Evolutionary conservation across 2,888 invertebrate genomes (phyloP).

Genomic region (Lapara coniferarum): DNA sequence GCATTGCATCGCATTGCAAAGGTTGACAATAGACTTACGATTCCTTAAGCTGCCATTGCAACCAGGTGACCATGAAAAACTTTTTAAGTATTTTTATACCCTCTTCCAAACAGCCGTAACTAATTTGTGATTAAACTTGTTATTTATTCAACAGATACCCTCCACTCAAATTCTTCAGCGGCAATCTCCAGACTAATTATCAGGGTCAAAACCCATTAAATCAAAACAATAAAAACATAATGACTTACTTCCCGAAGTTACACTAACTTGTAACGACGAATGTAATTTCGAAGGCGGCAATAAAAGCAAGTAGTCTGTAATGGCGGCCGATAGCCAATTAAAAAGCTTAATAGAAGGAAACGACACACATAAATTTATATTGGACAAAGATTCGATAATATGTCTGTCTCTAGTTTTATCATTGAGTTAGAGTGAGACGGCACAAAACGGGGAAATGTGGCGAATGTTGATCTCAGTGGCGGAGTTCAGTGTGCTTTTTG

Average conservation of each 20-base stretch:
- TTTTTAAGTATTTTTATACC: no score
- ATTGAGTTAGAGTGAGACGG: conserved; percentile 33
- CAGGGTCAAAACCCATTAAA: conserved; percentile 6
- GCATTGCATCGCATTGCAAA: no score
- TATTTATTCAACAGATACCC: no score
- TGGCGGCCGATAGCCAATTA: conserved; percentile 32
- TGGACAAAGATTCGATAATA: conserved; percentile 21
- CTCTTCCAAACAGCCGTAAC: no score
- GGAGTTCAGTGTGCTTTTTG: not conserved
- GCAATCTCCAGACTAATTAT: not conserved
- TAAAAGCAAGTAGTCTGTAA: conserved; percentile 26
- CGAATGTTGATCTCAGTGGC: not conserved
- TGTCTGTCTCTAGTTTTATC: conserved; percentile 29
- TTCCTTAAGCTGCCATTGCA: no score
- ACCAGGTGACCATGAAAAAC: no score
- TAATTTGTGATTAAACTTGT: no score
- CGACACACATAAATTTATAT: conserved; percentile 36
- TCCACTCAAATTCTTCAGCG: no score
- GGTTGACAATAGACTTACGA: no score
- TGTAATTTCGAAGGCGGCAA: conserved; percentile 19
- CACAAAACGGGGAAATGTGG: conserved; percentile 19
- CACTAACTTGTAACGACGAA: conserved; percentile 19
- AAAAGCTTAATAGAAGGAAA: conserved; percentile 39
- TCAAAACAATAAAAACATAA: conserved; percentile 29
- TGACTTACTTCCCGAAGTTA: conserved; percentile 29